phyloP scores from a whole-genome alignment of 2,113 vertebrate genomes.

The Mobula hypostoma region DNA sequence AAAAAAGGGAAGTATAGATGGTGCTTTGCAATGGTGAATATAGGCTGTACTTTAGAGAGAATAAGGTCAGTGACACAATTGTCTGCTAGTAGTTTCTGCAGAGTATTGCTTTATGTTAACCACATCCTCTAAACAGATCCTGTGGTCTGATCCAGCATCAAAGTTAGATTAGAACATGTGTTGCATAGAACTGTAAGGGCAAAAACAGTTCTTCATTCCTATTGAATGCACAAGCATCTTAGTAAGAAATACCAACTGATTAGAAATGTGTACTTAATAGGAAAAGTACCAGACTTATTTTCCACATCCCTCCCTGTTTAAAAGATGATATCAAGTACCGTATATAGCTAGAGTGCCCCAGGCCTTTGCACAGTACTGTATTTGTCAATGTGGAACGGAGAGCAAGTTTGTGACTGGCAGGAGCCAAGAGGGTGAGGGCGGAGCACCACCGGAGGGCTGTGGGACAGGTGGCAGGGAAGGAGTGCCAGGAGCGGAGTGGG shows the following conservation, averaged over 20 bases:
- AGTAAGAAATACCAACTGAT: not conserved
- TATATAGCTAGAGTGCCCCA: no score
- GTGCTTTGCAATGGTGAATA: not conserved
- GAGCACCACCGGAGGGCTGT: no score
- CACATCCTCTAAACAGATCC: not conserved
- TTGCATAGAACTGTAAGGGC: not conserved
- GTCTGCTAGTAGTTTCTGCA: conserved; percentile 1
- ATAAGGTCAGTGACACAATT: not conserved
- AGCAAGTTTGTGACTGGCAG: no score
- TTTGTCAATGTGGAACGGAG: no score
- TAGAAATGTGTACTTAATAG: conserved; percentile 23
- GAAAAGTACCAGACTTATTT: not conserved
- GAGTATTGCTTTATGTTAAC: conserved; percentile 1
- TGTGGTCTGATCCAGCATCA: conserved; percentile 8
- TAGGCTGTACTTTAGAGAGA: not conserved
- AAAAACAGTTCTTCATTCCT: not conserved
- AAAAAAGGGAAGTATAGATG: not conserved
- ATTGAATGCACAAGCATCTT: not conserved
- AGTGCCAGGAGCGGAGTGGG: no score
- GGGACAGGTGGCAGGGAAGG: no score
- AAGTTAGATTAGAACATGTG: not conserved
- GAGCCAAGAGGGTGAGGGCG: no score
- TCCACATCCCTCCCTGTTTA: not conserved
- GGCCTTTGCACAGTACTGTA: no score
- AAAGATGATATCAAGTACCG: not conserved